Base-by-base conservation (phyloP, 1,140 invertebrate species). In the Drosophila busckii region DNA sequence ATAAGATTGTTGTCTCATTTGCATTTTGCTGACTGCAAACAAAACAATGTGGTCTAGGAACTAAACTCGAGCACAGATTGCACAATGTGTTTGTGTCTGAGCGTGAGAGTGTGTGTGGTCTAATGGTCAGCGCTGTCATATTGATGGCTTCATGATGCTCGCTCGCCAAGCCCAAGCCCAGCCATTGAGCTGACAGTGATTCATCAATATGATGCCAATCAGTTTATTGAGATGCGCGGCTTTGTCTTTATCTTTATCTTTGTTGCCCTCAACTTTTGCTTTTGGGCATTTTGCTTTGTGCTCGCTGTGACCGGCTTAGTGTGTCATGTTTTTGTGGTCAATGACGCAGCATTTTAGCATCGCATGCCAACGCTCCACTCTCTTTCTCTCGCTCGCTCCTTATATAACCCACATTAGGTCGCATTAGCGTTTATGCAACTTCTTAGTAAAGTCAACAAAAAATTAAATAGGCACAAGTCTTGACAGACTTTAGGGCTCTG, bases 321-420 rank as follows among this genome's bases (percentile, higher is more conserved):
- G 26, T 53, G 59, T 35, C 38, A 52, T n/a, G n/a, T n/a, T 70
- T 55, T 67, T 59, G 52, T 78, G 68, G 41, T 58, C 75, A 78
- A 78, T 78, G 73, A 78, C 73, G 73, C 68, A 78, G 73, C 71
- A 44, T 20, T 53, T 70, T 38, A 25, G 28, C 26, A 26, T 16
- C 42, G 41, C 45, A 53, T 61, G n/a, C n/a, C n/a, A n/a, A n/a
- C 54, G 50, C 10, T 75, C 40, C 25, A 63, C 52, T 41, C 25
- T 49, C 38, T 52, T 46, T 56, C 25, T 34, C 15, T 40, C 7
- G 40, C 25, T 49, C 35, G 34, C 42, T 59, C 49, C 19, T 78
- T 78, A 78, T 73, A 64, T 78, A 78, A 78, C 73, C 58, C 73
- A 61, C 45, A 68, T 78, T 54, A 49, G 37, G n/a, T n/a, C 17